These are phyloP conservation scores for Oscheius sp. DNA, from an alignment of 2,888 invertebrate species.

Conservation along the genomic window DNA sequence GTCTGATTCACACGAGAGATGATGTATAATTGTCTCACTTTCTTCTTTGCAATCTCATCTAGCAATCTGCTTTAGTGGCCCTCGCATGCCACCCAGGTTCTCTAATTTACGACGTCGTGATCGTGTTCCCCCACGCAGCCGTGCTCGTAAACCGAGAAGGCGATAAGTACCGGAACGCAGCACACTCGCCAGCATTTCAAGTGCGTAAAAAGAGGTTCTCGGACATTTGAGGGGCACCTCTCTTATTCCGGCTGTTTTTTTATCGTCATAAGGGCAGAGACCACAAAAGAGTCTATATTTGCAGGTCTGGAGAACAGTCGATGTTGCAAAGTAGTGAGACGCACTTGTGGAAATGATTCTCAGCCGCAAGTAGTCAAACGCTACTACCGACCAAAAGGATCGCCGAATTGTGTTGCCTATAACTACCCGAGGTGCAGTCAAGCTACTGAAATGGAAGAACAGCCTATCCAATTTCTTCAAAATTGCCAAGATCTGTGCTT, in stretches of 20 bases:
- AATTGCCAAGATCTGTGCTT: slow-evolving; percentile 59
- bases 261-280: too few species aligned
- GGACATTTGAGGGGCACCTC: neutral
- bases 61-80: too few species aligned
- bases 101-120: slow-evolving; percentile 1
- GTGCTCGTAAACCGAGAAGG: slow-evolving; percentile 24
- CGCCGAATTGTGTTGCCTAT: slow-evolving; percentile 47
- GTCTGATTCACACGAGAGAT: neutral
- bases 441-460: slow-evolving; percentile 52
- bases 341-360: slow-evolving; percentile 45
- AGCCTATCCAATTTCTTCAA: slow-evolving; percentile 51
- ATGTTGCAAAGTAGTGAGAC: slow-evolving; percentile 45
- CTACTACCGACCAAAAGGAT: slow-evolving; percentile 52
- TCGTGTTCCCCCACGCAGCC: neutral
- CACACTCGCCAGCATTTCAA: neutral
- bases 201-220: neutral
- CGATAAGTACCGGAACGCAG: slow-evolving; percentile 17
- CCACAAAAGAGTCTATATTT: neutral
- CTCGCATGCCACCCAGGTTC: slow-evolving; percentile 6
- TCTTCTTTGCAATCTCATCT: too few species aligned
- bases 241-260: neutral
- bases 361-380: slow-evolving; percentile 48
- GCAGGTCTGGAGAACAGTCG: slow-evolving; percentile 46
- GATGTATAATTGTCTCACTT: neutral
- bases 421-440: slow-evolving; percentile 53